Base-by-base conservation (phyloP, 2,888 invertebrate species). In the Oscheius onirici region DNA sequence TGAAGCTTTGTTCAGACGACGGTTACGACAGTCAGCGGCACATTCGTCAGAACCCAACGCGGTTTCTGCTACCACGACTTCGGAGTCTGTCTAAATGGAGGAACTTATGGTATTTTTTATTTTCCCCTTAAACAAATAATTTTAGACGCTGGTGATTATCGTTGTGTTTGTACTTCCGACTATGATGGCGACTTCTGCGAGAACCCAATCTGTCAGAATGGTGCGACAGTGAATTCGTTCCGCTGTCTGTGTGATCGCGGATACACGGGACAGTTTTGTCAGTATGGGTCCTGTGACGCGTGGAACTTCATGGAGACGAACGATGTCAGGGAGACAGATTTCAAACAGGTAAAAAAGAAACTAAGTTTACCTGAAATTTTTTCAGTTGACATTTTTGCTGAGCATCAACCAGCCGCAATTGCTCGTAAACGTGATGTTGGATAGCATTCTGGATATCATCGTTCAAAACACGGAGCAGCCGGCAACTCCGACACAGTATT, bases 261-360 rank as follows among this genome's bases (percentile, higher is more conserved):
- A 17, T 73, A 65, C 46, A 75, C 75, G 10, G 81, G 81, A 69
- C 68, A 72, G 20, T 26, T 58, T 20, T 81, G 81, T 49, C 72
- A 80, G 66, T 77, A 73, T 61, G 65, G 54, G 1, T 60, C 60
- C 22, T 75, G 81, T 60, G 52, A 68, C 22, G 57, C 71, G 20
- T 81, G 77, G 77, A 77, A 81, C 67, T 80, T 72, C 40, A 49
- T 81, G 43, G 77, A 76, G 44, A 75, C 73, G 2, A 78, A 78
- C 49, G 81, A 80, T 65, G 77, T 76, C 46, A 72, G 74, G 24
- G 73, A 74, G 20, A 61, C 52, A n/a, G 58, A 67, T 34, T 76
- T 70, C 68, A 74, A 76, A 55, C 78, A 78, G 69, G 58, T 78
- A 17, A 15, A 5, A 57, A 28, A 22, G 57, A n/a, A 28, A 28